phyloP scores from a whole-genome alignment of 2,888 invertebrate genomes.

The Drosophila nigricruria region DNA sequence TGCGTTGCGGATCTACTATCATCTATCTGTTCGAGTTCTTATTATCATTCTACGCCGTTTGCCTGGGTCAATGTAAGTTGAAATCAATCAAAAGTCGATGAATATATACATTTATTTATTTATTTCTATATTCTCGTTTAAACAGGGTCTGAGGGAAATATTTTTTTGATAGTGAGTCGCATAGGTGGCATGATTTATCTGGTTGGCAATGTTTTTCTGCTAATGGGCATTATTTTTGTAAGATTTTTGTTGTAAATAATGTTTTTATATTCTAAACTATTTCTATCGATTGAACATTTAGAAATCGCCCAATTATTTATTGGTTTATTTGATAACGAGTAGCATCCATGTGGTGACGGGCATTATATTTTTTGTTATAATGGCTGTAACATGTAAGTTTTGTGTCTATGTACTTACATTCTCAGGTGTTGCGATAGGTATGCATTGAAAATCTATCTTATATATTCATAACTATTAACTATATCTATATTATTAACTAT shows the following conservation, averaged over 20 bases:
- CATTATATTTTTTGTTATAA: not conserved
- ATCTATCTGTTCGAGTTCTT: conserved; percentile 31
- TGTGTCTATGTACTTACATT: conserved; percentile 11
- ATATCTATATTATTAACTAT: not conserved
- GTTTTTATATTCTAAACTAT: too few species aligned
- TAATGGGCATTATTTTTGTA: conserved; percentile 47
- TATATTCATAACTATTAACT: too few species aligned
- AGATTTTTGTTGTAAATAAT: too few species aligned
- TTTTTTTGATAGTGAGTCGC: conserved; percentile 21
- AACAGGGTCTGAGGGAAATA: not conserved
- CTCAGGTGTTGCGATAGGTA: not conserved
- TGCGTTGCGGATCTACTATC: conserved; percentile 45
- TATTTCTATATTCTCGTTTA: not conserved
- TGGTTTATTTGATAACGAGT: conserved; percentile 34
- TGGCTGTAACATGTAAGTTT: not conserved
- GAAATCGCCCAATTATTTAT: conserved; percentile 33
- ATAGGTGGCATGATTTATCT: conserved; percentile 37
- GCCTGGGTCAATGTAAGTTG: conserved; percentile 48
- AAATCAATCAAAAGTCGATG: not conserved
- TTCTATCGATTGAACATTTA: conserved; percentile 4
- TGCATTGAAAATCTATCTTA: not conserved
- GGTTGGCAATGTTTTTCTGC: conserved; percentile 34
- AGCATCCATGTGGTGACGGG: conserved; percentile 15
- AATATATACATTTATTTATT: not conserved
- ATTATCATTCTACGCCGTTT: conserved; percentile 31